Evolutionary conservation across 1,140 invertebrate species (phyloP).

Genomic region (Pogonognathellus flavescens): DNA sequence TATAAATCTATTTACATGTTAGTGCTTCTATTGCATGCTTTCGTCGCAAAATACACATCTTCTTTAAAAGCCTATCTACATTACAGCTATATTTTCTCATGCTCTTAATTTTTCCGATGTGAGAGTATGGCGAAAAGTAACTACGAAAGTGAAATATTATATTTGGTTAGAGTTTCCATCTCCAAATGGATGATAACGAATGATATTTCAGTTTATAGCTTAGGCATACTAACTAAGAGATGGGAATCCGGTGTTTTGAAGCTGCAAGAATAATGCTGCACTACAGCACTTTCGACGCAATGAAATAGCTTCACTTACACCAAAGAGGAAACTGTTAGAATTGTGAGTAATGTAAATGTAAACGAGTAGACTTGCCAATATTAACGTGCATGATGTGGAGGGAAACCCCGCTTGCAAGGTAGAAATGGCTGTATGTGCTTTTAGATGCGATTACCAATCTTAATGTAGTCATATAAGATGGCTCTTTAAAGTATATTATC

Average conservation of each 20-base stretch:
- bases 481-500: too few relatives aligned
- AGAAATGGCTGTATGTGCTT: too few relatives aligned
- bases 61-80: not conserved
- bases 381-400: too few relatives aligned
- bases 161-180: not conserved
- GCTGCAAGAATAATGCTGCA: too few relatives aligned
- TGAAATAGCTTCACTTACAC: too few relatives aligned
- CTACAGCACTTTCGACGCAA: too few relatives aligned
- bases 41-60: not conserved
- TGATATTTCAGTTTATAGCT: conserved; percentile 24
- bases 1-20: conserved; percentile 13
- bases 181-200: conserved; percentile 9
- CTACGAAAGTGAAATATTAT: not conserved
- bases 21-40: not conserved
- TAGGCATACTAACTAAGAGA: not conserved
- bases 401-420: too few relatives aligned
- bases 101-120: not conserved
- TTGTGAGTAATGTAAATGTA: too few relatives aligned
- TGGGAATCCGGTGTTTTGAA: conserved; percentile 24
- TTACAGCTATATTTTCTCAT: not conserved
- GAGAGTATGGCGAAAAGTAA: not conserved
- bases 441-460: too few relatives aligned
- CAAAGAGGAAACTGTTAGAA: too few relatives aligned
- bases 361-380: too few relatives aligned
- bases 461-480: too few relatives aligned